These are phyloP conservation scores for Nemapogon koenigi DNA, from an alignment of 2,888 invertebrate genomes.

Conservation along the genomic window DNA sequence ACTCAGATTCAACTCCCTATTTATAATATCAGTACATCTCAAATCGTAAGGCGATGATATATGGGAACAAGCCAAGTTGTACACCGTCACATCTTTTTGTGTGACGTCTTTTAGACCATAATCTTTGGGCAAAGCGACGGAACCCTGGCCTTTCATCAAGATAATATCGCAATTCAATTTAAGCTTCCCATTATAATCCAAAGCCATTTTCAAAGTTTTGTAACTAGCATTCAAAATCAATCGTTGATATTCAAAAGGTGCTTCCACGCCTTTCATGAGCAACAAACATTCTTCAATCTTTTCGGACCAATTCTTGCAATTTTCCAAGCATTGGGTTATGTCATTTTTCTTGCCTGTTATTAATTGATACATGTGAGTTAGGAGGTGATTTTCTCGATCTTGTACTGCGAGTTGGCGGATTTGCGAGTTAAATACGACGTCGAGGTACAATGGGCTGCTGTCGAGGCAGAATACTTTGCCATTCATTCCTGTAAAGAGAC, in stretches of 20 bases:
- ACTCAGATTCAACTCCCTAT: neutral
- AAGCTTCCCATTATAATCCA: slow-evolving; percentile 19
- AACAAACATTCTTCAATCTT: slow-evolving; percentile 23
- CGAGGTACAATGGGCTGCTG: slow-evolving; percentile 27
- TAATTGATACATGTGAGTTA: slow-evolving; percentile 28
- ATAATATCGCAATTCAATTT: slow-evolving; percentile 2
- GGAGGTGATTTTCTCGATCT: slow-evolving; percentile 27
- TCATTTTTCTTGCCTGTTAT: slow-evolving; percentile 20
- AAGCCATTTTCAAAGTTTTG: slow-evolving; percentile 23
- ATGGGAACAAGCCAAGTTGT: slow-evolving; percentile 1
- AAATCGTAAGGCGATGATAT: slow-evolving; percentile 1
- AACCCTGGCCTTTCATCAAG: neutral
- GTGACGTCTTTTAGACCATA: neutral
- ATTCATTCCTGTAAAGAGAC: slow-evolving; percentile 23
- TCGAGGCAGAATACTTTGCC: slow-evolving; percentile 36
- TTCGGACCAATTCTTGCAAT: slow-evolving; percentile 20
- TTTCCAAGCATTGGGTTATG: slow-evolving; percentile 12
- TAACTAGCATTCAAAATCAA: slow-evolving; percentile 24
- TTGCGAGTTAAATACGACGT: slow-evolving; percentile 20
- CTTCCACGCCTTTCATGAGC: slow-evolving; percentile 14
- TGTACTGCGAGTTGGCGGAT: slow-evolving; percentile 22
- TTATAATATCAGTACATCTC: slow-evolving; percentile 3
- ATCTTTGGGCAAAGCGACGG: neutral
- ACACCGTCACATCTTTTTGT: neutral
- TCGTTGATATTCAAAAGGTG: slow-evolving; percentile 5